These are phyloP conservation scores for Ypsolopha sequella DNA, from an alignment of 2,888 invertebrate species.

Conservation along the genomic window DNA sequence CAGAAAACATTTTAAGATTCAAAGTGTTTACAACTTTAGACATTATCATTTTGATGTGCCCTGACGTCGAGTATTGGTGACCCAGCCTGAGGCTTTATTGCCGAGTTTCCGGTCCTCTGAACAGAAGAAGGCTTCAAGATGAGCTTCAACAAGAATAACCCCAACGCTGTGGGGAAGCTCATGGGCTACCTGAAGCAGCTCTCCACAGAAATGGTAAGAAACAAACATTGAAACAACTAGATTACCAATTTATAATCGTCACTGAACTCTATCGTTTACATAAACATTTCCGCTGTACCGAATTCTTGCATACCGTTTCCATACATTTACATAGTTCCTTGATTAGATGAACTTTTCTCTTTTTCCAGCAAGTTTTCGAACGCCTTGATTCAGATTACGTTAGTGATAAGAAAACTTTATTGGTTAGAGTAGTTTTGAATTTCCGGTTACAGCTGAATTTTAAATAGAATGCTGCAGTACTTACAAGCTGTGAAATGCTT, in stretches of 20 bases:
- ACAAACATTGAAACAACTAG: background rate
- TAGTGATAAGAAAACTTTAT: too few species aligned
- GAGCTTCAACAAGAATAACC: conserved; percentile 67
- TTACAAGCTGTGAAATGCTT: conserved; percentile 3
- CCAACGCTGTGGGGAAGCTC: conserved; percentile 63
- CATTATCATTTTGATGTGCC: conserved; percentile 59
- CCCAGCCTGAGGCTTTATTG: conserved; percentile 1
- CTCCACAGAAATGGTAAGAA: conserved; percentile 64
- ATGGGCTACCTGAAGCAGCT: conserved; percentile 65
- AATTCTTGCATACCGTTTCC: conserved; percentile 13
- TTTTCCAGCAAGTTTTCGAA: background rate
- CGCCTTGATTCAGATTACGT: too few species aligned
- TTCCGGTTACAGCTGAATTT: too few species aligned
- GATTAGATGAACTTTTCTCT: conserved; percentile 9
- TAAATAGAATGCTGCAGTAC: too few species aligned
- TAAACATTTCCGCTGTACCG: conserved; percentile 11
- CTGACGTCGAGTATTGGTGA: conserved; percentile 27
- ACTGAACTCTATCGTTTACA: conserved; percentile 5
- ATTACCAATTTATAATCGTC: background rate
- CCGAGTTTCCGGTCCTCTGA: background rate
- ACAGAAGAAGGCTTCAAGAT: conserved; percentile 38
- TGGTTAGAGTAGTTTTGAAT: too few species aligned
- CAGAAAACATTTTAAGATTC: conserved; percentile 30
- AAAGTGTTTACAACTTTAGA: conserved; percentile 42
- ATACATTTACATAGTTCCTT: conserved; percentile 8